phyloP scores from a whole-genome alignment of 2,888 invertebrate species.

The Corythucha ciliata region DNA sequence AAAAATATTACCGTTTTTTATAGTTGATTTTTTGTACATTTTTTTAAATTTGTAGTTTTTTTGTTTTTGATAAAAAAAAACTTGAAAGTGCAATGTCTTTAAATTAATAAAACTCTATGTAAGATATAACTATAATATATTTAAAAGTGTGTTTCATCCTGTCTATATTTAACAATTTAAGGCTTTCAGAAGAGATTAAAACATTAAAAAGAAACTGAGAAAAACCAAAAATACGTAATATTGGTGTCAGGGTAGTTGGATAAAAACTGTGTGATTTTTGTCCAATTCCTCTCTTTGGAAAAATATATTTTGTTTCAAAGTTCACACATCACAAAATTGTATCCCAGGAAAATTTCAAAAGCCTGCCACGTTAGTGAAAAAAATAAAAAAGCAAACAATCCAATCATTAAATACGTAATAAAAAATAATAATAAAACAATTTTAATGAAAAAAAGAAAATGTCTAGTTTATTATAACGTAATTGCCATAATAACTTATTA shows the following conservation, averaged over 20 bases:
- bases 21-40: too few species aligned
- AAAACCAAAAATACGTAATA: constrained; percentile 61
- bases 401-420: constrained; percentile 32
- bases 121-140: constrained; percentile 22
- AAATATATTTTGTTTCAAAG: background rate
- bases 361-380: constrained; percentile 28
- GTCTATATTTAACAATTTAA: constrained; percentile 21
- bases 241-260: constrained; percentile 70
- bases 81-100: constrained; percentile 29
- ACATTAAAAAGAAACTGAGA: constrained; percentile 18
- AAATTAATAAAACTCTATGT: constrained; percentile 18
- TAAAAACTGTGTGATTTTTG: constrained; percentile 17
- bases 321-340: background rate
- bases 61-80: constrained; percentile 15
- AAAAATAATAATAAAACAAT: constrained; percentile 24
- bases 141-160: constrained; percentile 27
- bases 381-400: constrained; percentile 22
- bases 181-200: constrained; percentile 13
- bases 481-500: constrained; percentile 31
- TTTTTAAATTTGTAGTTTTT: constrained; percentile 1
- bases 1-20: too few species aligned
- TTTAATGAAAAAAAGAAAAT: constrained; percentile 12
- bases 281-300: constrained; percentile 6
- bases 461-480: constrained; percentile 29
- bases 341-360: constrained; percentile 15